Evolutionary conservation across 37 sponge, comb jelly and placozoan species (phyloP).

Genomic region (Dysidea cf. avara): DNA sequence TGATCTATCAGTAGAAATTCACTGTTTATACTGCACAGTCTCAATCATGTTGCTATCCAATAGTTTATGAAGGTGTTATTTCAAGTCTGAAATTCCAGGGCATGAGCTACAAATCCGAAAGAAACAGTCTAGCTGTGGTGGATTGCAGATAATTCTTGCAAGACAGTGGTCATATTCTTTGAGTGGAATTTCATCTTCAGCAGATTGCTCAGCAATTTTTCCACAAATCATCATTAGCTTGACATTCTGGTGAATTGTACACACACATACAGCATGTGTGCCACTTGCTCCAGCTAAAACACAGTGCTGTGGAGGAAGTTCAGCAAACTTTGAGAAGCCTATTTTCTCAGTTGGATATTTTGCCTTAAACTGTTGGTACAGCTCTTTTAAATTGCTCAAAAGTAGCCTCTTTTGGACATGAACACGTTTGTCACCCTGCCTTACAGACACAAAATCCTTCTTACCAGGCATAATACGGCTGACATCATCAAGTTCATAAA

Average conservation of each 20-base stretch:
- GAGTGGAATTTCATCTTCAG: too few relatives aligned
- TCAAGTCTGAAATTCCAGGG: conserved; percentile 14
- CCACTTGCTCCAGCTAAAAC: conserved; percentile 35
- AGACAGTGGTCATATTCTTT: conserved; percentile 36
- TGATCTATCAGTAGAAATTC: conserved; percentile 17
- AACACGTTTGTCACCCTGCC: conserved; percentile 5
- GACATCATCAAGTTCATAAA: conserved; percentile 24
- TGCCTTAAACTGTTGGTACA: conserved; percentile 34
- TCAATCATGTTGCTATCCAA: conserved; percentile 10
- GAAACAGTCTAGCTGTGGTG: conserved; percentile 17
- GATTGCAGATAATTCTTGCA: conserved; percentile 22
- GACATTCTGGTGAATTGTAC: conserved; percentile 62
- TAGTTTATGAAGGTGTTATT: conserved; percentile 13
- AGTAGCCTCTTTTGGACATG: conserved; percentile 40
- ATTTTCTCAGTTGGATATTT: conserved; percentile 24
- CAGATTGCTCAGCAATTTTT: neutral
- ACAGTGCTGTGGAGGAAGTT: conserved; percentile 29
- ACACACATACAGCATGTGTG: conserved; percentile 50
- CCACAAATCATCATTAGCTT: conserved; percentile 42
- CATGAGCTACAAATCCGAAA: conserved; percentile 14
- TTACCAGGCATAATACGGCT: conserved; percentile 46
- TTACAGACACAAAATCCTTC: conserved; percentile 41
- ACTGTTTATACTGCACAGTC: conserved; percentile 7
- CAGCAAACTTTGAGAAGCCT: conserved; percentile 47
- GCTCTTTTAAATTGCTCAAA: conserved; percentile 44